Percentiles rank a stretch among this genome's conserved stretches.
Conservation (phyloP, 2,113 vertebrate species). For the Cavia porcellus region DNA sequence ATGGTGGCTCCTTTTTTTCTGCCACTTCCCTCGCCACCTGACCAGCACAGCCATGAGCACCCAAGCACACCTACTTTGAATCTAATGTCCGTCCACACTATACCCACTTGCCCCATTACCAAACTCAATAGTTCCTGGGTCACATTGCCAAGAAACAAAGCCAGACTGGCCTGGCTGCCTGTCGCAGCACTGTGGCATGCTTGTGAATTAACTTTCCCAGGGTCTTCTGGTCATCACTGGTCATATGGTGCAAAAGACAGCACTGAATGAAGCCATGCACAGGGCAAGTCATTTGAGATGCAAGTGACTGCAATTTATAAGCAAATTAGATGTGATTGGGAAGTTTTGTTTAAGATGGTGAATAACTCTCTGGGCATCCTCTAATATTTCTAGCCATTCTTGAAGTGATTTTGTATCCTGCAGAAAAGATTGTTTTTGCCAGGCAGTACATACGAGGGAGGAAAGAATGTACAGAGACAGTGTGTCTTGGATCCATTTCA, state of each 20-base stretch:
- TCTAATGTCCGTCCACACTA: not conserved
- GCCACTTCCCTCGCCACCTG: not conserved
- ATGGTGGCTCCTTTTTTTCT: not conserved
- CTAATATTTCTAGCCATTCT: not conserved
- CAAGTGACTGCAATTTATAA: not conserved
- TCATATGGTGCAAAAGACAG: not conserved
- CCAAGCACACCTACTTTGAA: not conserved
- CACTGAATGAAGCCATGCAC: not conserved
- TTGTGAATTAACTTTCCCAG: not conserved
- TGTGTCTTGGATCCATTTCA: not conserved
- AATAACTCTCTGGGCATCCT: not conserved
- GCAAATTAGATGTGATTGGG: not conserved
- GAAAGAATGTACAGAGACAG: not conserved
- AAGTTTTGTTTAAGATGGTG: not conserved
- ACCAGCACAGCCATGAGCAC: not conserved
- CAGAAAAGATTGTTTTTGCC: not conserved
- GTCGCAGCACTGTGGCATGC: not conserved
- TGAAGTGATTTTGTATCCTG: not conserved
- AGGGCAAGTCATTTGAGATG: not conserved
- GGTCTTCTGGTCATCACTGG: not conserved
- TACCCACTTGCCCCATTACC: not conserved
- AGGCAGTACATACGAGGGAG: not conserved
- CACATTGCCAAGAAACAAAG: constrained; percentile 21
- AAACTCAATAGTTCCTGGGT: not conserved
- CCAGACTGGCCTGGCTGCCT: not conserved